Evolutionary conservation across 2,797 vertebrate genomes (phyloP).

Genomic region (Thamnophis elegans): DNA sequence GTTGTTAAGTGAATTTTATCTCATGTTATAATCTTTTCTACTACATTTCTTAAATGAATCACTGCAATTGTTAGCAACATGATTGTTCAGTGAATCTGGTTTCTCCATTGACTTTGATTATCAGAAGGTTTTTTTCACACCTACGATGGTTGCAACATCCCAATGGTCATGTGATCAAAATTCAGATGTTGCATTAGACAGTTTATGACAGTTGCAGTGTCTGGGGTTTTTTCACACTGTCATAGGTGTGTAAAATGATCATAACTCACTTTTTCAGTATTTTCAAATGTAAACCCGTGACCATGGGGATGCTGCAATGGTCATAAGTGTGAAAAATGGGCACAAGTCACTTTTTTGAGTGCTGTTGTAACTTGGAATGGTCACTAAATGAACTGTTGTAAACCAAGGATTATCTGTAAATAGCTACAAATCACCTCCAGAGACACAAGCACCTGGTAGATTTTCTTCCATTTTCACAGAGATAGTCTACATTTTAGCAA

Average conservation of each 20-base stretch:
- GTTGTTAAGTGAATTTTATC: background rate
- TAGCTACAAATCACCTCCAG: background rate
- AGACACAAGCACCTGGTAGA: background rate
- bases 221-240: too few species aligned
- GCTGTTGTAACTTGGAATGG: background rate
- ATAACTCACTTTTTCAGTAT: too few species aligned
- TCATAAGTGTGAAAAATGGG: background rate
- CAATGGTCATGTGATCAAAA: too few species aligned
- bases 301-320: background rate
- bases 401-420: background rate
- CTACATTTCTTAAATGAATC: background rate
- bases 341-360: background rate
- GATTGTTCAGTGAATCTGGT: background rate
- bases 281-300: too few species aligned
- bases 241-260: too few species aligned
- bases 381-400: background rate
- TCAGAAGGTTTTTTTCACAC: background rate
- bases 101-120: background rate
- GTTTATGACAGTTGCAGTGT: too few species aligned
- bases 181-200: too few species aligned
- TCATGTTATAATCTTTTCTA: background rate
- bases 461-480: background rate
- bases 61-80: background rate
- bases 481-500: background rate
- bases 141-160: too few species aligned